Percentiles rank a stretch among this genome's conserved stretches.
Evolutionary conservation across 2,888 invertebrate genomes (phyloP).

Genomic region (Tribolium freemani): DNA sequence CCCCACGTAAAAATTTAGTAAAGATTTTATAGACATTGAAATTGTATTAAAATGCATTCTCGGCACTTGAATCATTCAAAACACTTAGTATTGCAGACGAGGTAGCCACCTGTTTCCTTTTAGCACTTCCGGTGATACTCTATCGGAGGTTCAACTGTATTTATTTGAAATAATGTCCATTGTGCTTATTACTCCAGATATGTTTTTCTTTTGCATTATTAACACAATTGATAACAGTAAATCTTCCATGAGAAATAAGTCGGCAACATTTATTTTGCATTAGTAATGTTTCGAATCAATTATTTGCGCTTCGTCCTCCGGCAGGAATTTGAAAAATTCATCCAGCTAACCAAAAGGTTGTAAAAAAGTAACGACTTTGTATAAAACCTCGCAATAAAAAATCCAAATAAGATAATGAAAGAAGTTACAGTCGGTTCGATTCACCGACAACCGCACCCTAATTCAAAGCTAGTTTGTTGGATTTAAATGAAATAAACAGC

Average conservation of each 20-base stretch:
- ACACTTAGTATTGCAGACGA: constrained; percentile 30
- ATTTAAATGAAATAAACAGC: not conserved
- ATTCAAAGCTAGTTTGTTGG: constrained; percentile 7
- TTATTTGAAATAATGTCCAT: not conserved
- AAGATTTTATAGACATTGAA: not conserved
- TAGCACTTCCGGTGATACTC: constrained; percentile 30
- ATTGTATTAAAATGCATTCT: constrained; percentile 8
- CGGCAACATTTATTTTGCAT: not conserved
- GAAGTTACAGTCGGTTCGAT: constrained; percentile 8
- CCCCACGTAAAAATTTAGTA: not conserved
- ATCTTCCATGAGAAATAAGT: not conserved
- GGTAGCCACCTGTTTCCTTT: constrained; percentile 40
- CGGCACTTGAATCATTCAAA: constrained; percentile 9
- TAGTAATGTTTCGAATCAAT: not conserved
- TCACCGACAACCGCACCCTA: constrained; percentile 38
- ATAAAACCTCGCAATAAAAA: constrained; percentile 20
- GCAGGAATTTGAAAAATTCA: not conserved
- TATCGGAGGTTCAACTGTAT: not conserved
- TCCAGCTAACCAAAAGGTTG: not conserved
- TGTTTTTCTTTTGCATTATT: not conserved
- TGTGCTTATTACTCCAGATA: not conserved
- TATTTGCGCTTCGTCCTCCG: not conserved
- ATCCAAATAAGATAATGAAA: constrained; percentile 21
- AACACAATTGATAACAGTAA: not conserved
- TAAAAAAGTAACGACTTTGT: constrained; percentile 2